phyloP scores from a whole-genome alignment of 2,113 vertebrate species.

The Ailuropoda melanoleuca region DNA sequence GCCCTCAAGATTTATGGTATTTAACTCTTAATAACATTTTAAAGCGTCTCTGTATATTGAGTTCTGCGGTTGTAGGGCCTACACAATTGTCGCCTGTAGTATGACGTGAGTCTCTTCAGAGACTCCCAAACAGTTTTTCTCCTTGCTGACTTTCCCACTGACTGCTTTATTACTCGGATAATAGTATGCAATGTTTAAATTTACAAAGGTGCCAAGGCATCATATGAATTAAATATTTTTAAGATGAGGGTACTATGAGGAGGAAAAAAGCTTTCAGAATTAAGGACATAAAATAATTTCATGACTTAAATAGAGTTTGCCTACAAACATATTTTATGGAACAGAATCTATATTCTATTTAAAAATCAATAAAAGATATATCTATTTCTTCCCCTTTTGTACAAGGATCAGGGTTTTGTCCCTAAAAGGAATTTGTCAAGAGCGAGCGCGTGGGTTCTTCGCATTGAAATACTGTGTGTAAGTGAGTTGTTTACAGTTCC shows the following conservation, averaged over 20 bases:
- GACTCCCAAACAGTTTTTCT: not conserved
- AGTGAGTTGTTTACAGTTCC: not conserved
- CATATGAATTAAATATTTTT: not conserved
- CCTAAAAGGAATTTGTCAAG: not conserved
- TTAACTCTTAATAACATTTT: not conserved
- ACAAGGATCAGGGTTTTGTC: not conserved
- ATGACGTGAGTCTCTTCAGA: not conserved
- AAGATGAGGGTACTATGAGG: not conserved
- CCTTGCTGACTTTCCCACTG: not conserved
- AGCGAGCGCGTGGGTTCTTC: not conserved
- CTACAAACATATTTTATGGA: not conserved
- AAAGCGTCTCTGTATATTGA: not conserved
- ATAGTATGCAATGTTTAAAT: not conserved
- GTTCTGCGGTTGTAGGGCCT: not conserved
- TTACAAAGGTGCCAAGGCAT: not conserved
- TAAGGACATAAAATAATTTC: not conserved
- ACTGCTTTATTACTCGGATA: not conserved
- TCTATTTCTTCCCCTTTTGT: not conserved
- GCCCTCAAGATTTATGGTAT: not conserved
- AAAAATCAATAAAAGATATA: not conserved
- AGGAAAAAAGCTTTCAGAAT: not conserved
- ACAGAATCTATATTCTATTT: not conserved
- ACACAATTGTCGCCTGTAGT: not conserved
- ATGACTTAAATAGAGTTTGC: not conserved
- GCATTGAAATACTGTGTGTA: not conserved